Conservation (phyloP, 2,888 invertebrate species). For the Helleia helle region DNA sequence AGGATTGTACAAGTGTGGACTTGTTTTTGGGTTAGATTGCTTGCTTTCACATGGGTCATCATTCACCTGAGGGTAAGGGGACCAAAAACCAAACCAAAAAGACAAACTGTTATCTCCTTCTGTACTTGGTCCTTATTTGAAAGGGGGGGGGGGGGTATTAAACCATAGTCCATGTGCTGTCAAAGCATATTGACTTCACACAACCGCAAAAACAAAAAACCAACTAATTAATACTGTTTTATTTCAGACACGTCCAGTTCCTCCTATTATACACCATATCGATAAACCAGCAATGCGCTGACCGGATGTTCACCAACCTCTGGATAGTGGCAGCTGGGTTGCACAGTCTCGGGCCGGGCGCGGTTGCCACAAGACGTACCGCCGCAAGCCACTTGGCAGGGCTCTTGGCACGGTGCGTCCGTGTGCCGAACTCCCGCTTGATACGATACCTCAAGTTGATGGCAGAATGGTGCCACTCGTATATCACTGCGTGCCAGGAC, state of each 20-base stretch:
- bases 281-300: constrained; percentile 58
- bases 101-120: too few relatives aligned
- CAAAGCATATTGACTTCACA: too few relatives aligned
- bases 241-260: constrained; percentile 63
- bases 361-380: constrained; percentile 48
- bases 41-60: too few relatives aligned
- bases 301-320: constrained; percentile 45
- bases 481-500: constrained; percentile 80
- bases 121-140: too few relatives aligned
- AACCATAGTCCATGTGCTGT: too few relatives aligned
- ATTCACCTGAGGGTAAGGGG: too few relatives aligned
- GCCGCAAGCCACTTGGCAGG: constrained; percentile 60
- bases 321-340: constrained; percentile 57
- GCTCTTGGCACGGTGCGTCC: constrained; percentile 51
- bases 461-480: constrained; percentile 88
- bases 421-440: constrained; percentile 51
- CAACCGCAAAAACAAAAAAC: too few relatives aligned
- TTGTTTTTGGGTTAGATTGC: too few relatives aligned
- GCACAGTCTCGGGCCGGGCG: constrained; percentile 47
- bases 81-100: too few relatives aligned
- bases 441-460: constrained; percentile 71
- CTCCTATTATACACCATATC: constrained; percentile 63
- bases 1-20: too few relatives aligned
- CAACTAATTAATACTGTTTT: too few relatives aligned
- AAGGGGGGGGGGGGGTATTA: too few relatives aligned